A percentile compares a stretch with the other conserved stretches of the same genome.
Evolutionary conservation across 2,888 invertebrate species (phyloP).

Genomic region (Syritta pipiens): DNA sequence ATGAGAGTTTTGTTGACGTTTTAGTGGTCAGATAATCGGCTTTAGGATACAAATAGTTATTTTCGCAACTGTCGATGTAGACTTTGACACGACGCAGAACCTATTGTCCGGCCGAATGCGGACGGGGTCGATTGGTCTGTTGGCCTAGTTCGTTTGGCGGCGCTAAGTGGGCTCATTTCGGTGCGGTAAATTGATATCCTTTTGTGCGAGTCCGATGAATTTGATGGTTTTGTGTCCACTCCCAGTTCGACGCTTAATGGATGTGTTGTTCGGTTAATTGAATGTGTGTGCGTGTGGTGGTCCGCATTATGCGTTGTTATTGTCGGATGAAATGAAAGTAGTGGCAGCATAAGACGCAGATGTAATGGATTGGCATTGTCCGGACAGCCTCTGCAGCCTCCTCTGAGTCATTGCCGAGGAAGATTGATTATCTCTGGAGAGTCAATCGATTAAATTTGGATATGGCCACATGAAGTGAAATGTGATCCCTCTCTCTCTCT

Average conservation of each 20-base stretch:
- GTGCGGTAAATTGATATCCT: slow-evolving; percentile 45
- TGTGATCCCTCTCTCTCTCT: too few species aligned
- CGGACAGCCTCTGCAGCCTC: too few species aligned
- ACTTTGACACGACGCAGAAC: not conserved
- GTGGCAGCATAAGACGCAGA: too few species aligned
- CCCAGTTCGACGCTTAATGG: slow-evolving; percentile 11
- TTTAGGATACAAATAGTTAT: slow-evolving; percentile 22
- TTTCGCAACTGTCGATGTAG: slow-evolving; percentile 11
- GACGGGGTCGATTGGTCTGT: not conserved
- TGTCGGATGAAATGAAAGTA: too few species aligned
- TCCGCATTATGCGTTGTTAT: too few species aligned
- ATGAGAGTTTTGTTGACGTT: slow-evolving; percentile 34
- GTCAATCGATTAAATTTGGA: too few species aligned
- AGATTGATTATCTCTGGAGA: too few species aligned
- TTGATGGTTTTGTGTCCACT: not conserved
- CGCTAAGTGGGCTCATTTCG: slow-evolving; percentile 28
- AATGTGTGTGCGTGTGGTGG: too few species aligned
- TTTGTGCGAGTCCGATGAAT: slow-evolving; percentile 8
- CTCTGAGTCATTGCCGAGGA: too few species aligned
- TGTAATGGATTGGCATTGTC: too few species aligned
- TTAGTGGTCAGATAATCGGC: slow-evolving; percentile 42
- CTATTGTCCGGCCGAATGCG: not conserved
- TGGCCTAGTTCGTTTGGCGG: slow-evolving; percentile 8
- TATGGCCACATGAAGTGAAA: too few species aligned
- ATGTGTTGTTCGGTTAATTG: slow-evolving; percentile 17